phyloP scores from a whole-genome alignment of 2,113 vertebrate species.

The Podarcis cretensis region DNA sequence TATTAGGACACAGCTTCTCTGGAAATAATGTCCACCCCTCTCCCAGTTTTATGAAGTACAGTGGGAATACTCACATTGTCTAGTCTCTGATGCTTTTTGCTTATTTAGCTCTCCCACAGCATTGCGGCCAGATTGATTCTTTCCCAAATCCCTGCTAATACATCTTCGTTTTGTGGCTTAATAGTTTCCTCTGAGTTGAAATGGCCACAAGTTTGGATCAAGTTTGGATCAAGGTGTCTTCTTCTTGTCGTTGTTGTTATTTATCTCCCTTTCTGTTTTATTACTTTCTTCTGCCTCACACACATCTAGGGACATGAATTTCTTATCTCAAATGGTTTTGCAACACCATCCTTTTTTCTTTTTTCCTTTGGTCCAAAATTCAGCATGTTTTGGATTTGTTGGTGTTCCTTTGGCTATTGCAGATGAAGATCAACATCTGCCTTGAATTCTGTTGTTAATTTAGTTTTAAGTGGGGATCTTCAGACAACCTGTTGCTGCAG shows the following conservation, averaged over 20 bases:
- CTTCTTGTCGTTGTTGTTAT: not conserved
- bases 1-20: not conserved
- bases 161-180: not conserved
- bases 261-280: not conserved
- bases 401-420: too few species aligned
- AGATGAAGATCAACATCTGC: not conserved
- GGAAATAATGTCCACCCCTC: not conserved
- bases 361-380: not conserved
- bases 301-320: not conserved
- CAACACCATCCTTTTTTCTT: not conserved
- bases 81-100: not conserved
- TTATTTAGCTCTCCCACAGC: not conserved
- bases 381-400: not conserved
- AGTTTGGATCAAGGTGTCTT: not conserved
- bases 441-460: not conserved
- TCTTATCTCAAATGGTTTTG: not conserved
- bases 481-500: not conserved
- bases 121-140: not conserved
- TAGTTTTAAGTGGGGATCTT: not conserved
- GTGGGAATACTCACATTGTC: not conserved
- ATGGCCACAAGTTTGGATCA: not conserved
- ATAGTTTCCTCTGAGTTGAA: not conserved
- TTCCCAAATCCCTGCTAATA: rapidly evolving
- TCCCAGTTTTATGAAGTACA: not conserved
- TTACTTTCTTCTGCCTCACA: too few species aligned